These are phyloP conservation scores for Pinctada fucata DNA, from an alignment of 2,888 invertebrate genomes.

Conservation along the genomic window DNA sequence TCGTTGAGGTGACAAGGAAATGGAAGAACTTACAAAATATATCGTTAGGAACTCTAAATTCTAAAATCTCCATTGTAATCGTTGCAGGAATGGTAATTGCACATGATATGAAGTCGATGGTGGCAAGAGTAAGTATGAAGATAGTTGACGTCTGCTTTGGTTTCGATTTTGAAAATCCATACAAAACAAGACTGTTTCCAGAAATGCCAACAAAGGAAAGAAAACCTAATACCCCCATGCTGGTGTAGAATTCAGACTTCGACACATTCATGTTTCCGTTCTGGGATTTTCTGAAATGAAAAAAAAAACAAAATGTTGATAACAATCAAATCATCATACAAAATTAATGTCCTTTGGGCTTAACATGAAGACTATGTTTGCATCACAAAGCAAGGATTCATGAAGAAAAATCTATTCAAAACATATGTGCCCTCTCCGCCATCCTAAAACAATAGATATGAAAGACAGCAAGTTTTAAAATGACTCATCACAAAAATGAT, in stretches of 20 bases:
- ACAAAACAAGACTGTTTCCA: slow-evolving; percentile 67
- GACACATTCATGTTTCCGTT: no score
- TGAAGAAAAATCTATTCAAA: no score
- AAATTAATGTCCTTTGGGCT: no score
- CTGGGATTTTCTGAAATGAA: no score
- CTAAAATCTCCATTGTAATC: slow-evolving; percentile 67
- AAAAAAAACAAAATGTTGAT: no score
- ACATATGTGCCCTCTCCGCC: no score
- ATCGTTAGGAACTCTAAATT: slow-evolving; percentile 61
- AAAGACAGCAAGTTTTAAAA: no score
- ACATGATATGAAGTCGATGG: slow-evolving; percentile 71
- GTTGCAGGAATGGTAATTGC: slow-evolving; percentile 71
- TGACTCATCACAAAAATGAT: no score
- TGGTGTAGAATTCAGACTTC: slow-evolving; percentile 7
- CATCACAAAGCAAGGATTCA: no score
- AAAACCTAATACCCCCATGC: slow-evolving; percentile 59
- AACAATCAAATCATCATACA: no score
- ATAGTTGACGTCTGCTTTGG: slow-evolving; percentile 73
- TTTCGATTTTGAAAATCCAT: slow-evolving; percentile 62
- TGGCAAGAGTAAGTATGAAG: slow-evolving; percentile 72
- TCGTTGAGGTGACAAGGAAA: slow-evolving; percentile 68
- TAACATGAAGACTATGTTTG: no score
- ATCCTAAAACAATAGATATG: no score
- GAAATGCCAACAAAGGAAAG: slow-evolving; percentile 64
- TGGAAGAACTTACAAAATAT: slow-evolving; percentile 68